Percentiles rank a stretch among this genome's conserved stretches.
Evolutionary conservation across 37 sponge, comb jelly and placozoan genomes (phyloP).

Genomic region (Halisarca cf. caerulea): DNA sequence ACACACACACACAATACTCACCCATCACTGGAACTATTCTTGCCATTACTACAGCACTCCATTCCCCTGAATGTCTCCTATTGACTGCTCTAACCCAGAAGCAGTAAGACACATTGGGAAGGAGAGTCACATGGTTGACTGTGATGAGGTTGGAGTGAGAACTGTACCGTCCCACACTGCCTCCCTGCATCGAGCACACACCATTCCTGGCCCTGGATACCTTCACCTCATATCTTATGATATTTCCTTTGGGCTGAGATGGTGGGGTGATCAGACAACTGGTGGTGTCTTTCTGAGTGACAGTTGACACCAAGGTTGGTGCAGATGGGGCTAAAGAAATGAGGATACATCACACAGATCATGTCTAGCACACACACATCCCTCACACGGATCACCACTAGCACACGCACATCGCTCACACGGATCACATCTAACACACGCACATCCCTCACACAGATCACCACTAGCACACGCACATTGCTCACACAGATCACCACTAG

Average conservation of each 20-base stretch:
- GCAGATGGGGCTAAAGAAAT: neutral
- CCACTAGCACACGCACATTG: too few species aligned
- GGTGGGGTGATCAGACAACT: neutral
- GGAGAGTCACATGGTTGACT: neutral
- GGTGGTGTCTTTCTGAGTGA: neutral
- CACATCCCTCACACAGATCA: too few species aligned
- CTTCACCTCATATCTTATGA: neutral
- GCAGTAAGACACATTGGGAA: neutral
- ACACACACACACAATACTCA: conserved; percentile 10
- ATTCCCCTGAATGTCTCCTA: neutral
- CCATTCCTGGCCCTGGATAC: too few species aligned
- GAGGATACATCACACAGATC: too few species aligned
- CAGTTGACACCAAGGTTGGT: neutral
- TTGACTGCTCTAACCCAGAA: neutral
- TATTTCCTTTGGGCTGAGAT: neutral
- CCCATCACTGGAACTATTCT: neutral
- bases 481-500: too few species aligned
- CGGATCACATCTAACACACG: too few species aligned
- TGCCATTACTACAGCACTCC: neutral
- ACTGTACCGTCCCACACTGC: neutral
- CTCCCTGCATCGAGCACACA: neutral
- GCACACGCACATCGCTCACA: too few species aligned
- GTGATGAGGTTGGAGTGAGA: neutral
- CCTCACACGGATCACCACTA: too few species aligned
- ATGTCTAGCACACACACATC: too few species aligned